Base-by-base conservation (phyloP, 2,888 invertebrate genomes). In the Folsomia manolachei region DNA sequence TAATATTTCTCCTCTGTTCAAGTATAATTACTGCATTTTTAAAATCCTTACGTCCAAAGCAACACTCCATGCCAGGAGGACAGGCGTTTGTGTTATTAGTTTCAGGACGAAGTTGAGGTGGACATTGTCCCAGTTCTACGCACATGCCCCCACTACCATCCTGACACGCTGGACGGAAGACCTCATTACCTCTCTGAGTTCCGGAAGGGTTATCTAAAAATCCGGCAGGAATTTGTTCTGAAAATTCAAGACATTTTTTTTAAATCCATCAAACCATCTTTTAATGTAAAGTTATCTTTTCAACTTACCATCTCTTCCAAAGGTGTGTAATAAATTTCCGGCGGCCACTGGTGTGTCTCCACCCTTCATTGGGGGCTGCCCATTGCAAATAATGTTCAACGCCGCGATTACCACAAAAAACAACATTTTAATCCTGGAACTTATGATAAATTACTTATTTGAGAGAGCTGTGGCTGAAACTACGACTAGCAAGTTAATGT, bases 111-210 rank as follows among this genome's bases (percentile, higher is more conserved):
- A 73, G 51, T 11, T 78, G 63, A 7, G 62, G 23, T 24, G 78
- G 77, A 67, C 80, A 80, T 52, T 73, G 53, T 25, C 78, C 78
- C 25, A 24, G 18, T 9, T 56, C 26, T n/a, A 80, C 77, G 66
- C 80, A 80, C 63, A 80, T 66, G 9, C 80, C 80, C 24, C 80
- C 80, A 71, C 78, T 78, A 23, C 78, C 80, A 69, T 80, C 80
- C 65, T 77, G 69, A 60, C 79, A 80, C 9, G 75, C 69, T 1
- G 73, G 71, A 56, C 77, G 77, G 11, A 51, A 27, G 2, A 67
- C 66, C 9, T 62, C 60, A 61, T 27, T 56, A 9, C 51, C 27
- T 18, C 56, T 4, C 25, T 23, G 27, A 19, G 53, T 27, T 69
- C 24, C 26, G 27, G 39, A 51, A n/a, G n/a, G n/a, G 39, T 69